Evolutionary conservation across 2,797 vertebrate genomes (phyloP).

Genomic region (Heliangelus exortis): DNA sequence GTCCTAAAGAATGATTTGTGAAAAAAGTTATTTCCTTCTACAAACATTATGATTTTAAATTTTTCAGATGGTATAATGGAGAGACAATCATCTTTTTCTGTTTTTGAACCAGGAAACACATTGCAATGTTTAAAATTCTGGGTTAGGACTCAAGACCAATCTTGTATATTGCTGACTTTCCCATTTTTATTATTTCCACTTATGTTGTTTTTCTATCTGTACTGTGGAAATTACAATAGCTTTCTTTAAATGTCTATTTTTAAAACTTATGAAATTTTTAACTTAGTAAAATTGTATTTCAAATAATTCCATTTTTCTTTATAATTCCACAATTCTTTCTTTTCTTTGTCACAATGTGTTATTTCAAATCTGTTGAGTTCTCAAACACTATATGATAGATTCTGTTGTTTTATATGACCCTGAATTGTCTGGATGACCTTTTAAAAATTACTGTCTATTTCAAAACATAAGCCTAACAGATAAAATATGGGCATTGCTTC

Average conservation of each 20-base stretch:
- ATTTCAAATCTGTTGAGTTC: not conserved
- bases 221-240: not conserved
- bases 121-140: not conserved
- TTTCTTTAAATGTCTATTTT: not conserved
- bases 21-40: not conserved
- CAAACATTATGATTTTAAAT: not conserved
- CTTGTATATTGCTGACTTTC: not conserved
- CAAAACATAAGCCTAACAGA: not conserved
- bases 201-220: not conserved
- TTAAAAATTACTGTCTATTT: not conserved
- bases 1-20: not conserved
- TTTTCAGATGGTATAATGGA: not conserved
- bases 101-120: not conserved
- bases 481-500: not conserved
- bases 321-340: too few species aligned
- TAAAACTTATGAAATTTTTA: not conserved
- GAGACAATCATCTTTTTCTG: not conserved
- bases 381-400: not conserved
- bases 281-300: not conserved
- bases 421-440: not conserved
- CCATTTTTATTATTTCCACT: accelerated
- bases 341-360: not conserved
- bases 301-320: not conserved
- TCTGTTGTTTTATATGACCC: not conserved
- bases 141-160: not conserved